Conservation (phyloP, 1,140 invertebrate genomes). For the Metopolophium dirhodum region DNA sequence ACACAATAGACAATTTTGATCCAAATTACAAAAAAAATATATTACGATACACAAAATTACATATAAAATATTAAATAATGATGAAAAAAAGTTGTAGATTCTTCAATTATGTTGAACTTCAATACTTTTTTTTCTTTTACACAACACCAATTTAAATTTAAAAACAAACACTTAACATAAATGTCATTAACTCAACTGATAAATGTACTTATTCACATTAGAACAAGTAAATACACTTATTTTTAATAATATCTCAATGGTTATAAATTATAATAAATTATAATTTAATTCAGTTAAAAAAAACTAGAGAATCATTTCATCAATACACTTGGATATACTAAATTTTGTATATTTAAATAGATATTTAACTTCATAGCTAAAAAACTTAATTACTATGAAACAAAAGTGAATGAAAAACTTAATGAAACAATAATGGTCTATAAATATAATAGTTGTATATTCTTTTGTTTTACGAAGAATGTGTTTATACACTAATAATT, state of each 20-base stretch:
- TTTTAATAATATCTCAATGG: not conserved
- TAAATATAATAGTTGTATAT: not conserved
- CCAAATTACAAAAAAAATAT: not conserved
- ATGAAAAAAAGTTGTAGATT: not conserved
- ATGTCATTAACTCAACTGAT: not conserved
- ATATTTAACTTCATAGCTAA: not conserved
- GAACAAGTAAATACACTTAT: not conserved
- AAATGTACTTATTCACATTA: not conserved
- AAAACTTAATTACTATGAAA: not conserved
- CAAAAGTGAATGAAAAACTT: too few relatives aligned
- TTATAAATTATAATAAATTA: not conserved
- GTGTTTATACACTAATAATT: too few relatives aligned
- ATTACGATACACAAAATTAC: not conserved
- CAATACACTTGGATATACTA: constrained; percentile 24
- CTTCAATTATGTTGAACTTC: not conserved
- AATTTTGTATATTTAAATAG: not conserved
- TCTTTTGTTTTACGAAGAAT: too few relatives aligned
- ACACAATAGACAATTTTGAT: not conserved
- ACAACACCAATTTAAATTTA: not conserved
- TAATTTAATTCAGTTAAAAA: not conserved
- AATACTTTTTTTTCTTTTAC: not conserved
- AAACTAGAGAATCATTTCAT: constrained; percentile 23
- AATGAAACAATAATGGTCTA: not conserved
- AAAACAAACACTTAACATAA: constrained; percentile 1
- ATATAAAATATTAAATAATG: not conserved